Base-by-base conservation (phyloP, 2,888 invertebrate species). In the Entomobrya proxima region DNA sequence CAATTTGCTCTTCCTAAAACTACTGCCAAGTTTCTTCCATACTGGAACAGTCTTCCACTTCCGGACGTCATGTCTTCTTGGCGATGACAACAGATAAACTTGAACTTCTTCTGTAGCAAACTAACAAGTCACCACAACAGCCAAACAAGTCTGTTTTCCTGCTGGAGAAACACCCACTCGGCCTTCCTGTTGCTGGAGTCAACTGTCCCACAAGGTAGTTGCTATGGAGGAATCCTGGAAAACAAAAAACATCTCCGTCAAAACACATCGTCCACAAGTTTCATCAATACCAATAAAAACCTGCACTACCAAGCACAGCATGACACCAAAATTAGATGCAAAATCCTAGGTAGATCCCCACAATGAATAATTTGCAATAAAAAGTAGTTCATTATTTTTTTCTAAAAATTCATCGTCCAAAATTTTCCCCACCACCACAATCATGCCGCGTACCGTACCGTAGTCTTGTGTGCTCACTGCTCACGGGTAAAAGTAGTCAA, bases 121-220 rank as follows among this genome's bases (percentile, higher is more conserved):
- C 18, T 27, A n/a, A 18, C 9, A 40, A 75, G 47, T 75, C 75
- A 75, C 75, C 64, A 64, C 64, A 64, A 37, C 37, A 64, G 37
- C n/a, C n/a, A n/a, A n/a, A n/a, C n/a, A n/a, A n/a, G n/a, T n/a
- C n/a, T n/a, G n/a, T n/a, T n/a, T n/a, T n/a, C n/a, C n/a, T n/a
- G n/a, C n/a, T n/a, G n/a, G n/a, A n/a, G n/a, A n/a, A n/a, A n/a
- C n/a, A n/a, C n/a, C n/a, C n/a, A n/a, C n/a, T n/a, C n/a, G n/a
- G n/a, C n/a, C n/a, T n/a, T n/a, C n/a, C n/a, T n/a, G n/a, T n/a
- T n/a, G n/a, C n/a, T n/a, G n/a, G n/a, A n/a, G n/a, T n/a, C n/a
- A n/a, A n/a, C n/a, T n/a, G n/a, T n/a, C n/a, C n/a, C n/a, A n/a
- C n/a, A n/a, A 61, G 32, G 32, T 32, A 35, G 64, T 64, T 64